These are phyloP conservation scores for Orestias chungarensis DNA, from an alignment of 2,797 vertebrate species.

Conservation along the genomic window DNA sequence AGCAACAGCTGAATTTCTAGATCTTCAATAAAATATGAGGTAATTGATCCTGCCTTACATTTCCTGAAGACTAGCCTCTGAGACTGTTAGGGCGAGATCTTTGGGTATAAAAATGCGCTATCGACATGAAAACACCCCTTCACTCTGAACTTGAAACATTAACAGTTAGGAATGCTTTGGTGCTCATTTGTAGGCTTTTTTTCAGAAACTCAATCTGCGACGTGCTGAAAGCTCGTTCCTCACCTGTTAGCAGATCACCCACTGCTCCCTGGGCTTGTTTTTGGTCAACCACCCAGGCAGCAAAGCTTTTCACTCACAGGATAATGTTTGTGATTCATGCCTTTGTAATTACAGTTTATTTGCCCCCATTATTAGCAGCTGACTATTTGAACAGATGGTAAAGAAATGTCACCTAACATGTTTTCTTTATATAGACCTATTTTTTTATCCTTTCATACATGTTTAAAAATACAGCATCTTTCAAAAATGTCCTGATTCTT, in stretches of 20 bases:
- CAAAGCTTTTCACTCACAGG: slow-evolving; percentile 47
- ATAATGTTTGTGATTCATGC: slow-evolving; percentile 66
- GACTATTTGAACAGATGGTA: slow-evolving; percentile 63
- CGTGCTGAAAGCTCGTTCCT: slow-evolving; percentile 69
- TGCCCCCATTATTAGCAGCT: slow-evolving; percentile 65
- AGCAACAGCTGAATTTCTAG: slow-evolving; percentile 59
- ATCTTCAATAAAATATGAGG: slow-evolving; percentile 77
- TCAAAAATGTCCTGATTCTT: neutral
- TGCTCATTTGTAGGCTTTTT: slow-evolving; percentile 49
- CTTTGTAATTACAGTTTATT: slow-evolving; percentile 71
- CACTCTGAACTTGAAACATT: slow-evolving; percentile 64
- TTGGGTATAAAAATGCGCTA: slow-evolving; percentile 51
- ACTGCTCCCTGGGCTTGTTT: slow-evolving; percentile 58
- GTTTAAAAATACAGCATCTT: neutral
- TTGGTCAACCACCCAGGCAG: slow-evolving; percentile 73
- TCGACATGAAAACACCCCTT: slow-evolving; percentile 21
- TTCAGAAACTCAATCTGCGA: slow-evolving; percentile 71
- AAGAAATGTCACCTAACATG: slow-evolving; percentile 20
- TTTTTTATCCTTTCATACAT: neutral
- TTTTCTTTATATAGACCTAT: slow-evolving; percentile 12
- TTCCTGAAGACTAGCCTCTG: slow-evolving; percentile 65
- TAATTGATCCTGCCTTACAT: slow-evolving; percentile 71
- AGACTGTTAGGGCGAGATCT: slow-evolving; percentile 71
- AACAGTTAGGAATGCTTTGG: slow-evolving; percentile 66
- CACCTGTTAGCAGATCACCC: slow-evolving; percentile 75